A percentile compares a stretch with the other conserved stretches of the same genome.
These are phyloP conservation scores for Pristionchus pacificus DNA, from an alignment of 1,140 invertebrate species.

Conservation along the genomic window DNA sequence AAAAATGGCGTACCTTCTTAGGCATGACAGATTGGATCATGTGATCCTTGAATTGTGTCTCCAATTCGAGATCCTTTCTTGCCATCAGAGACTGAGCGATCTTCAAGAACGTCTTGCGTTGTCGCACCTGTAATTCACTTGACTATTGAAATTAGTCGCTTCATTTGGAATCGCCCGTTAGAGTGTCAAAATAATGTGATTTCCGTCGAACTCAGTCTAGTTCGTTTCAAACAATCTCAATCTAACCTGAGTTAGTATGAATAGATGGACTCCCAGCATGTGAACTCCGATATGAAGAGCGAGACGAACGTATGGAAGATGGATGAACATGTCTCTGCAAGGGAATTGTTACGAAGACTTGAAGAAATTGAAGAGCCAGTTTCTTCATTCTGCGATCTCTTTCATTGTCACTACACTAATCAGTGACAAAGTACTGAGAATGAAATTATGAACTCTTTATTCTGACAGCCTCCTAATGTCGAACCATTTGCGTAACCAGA, in stretches of 20 bases:
- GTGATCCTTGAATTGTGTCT: conserved; percentile 88
- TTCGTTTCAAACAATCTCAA: background rate
- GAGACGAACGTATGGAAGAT: conserved; percentile 68
- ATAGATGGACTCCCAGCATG: conserved; percentile 83
- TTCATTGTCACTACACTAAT: no score
- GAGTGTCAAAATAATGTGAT: no score
- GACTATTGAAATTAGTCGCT: background rate
- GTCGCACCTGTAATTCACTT: conserved; percentile 62
- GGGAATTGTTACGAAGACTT: no score
- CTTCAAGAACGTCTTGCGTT: conserved; percentile 92
- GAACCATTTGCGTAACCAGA: no score
- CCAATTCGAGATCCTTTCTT: conserved; percentile 78
- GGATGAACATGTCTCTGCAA: conserved; percentile 29
- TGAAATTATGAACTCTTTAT: no score
- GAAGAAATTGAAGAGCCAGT: no score
- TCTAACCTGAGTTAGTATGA: conserved; percentile 77
- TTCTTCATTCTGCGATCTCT: no score
- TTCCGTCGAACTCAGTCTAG: no score
- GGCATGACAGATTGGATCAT: conserved; percentile 97
- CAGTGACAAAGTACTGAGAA: no score
- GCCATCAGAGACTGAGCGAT: conserved; percentile 85
- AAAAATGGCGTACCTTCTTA: conserved; percentile 47
- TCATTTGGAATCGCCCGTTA: no score
- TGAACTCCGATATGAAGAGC: conserved; percentile 83
- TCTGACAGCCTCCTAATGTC: no score